Conservation (phyloP, 2,888 invertebrate species). For the Aspidiotus rigidus region DNA sequence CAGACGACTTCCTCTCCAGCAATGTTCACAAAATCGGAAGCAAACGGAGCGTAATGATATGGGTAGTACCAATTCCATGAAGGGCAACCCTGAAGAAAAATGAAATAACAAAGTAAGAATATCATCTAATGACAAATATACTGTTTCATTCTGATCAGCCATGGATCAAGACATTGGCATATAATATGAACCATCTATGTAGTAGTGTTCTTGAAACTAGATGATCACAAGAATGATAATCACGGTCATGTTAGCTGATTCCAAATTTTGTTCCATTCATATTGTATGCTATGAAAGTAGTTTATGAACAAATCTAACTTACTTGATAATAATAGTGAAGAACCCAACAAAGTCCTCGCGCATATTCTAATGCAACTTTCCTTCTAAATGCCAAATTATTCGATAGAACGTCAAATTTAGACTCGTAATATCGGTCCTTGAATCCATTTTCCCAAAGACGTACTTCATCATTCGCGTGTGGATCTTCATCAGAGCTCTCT, state of each 20-base stretch:
- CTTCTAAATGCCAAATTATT: conserved; percentile 77
- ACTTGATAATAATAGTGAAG: conserved; percentile 91
- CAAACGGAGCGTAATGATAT: conserved; percentile 99
- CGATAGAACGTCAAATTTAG: conserved; percentile 72
- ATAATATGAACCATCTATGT: background rate
- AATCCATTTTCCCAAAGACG: conserved; percentile 93
- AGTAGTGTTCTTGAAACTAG: background rate
- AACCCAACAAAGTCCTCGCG: conserved; percentile 95
- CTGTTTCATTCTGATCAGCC: background rate
- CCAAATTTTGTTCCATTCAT: too few relatives aligned
- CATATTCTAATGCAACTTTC: conserved; percentile 87
- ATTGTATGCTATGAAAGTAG: background rate
- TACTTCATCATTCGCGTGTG: conserved; percentile 72
- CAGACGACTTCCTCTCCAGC: conserved; percentile 77
- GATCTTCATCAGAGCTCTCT: conserved; percentile 41
- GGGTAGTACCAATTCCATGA: conserved; percentile 99
- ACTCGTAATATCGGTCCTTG: conserved; percentile 95
- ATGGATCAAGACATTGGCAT: background rate
- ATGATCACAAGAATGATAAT: background rate
- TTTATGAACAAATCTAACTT: background rate
- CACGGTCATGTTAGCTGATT: too few relatives aligned
- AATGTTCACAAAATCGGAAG: conserved; percentile 93
- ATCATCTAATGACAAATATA: background rate
- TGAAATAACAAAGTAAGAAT: background rate
- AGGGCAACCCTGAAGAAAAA: conserved; percentile 58